Evolutionary conservation across 2,113 vertebrate species (phyloP).

Genomic region (Raja brachyura): DNA sequence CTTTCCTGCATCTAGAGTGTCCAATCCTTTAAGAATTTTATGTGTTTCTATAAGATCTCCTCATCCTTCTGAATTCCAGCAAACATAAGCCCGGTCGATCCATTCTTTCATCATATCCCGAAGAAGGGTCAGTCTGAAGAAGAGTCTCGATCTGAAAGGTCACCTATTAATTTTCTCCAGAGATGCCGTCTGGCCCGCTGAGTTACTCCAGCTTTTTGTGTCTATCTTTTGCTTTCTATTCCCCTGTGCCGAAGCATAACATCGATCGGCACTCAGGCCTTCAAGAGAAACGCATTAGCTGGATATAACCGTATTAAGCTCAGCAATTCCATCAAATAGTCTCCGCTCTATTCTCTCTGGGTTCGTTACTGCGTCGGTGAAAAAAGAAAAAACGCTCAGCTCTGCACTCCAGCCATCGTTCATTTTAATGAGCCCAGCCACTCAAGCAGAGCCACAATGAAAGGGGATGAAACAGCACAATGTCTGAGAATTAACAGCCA

Average conservation of each 20-base stretch:
- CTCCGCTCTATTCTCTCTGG: background rate
- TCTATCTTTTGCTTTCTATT: background rate
- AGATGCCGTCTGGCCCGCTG: too few relatives aligned
- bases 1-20: too few relatives aligned
- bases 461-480: constrained; percentile 11
- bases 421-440: constrained; percentile 28
- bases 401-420: background rate
- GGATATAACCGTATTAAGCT: background rate
- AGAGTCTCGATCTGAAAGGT: too few relatives aligned
- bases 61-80: too few relatives aligned
- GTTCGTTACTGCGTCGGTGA: background rate
- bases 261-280: constrained; percentile 5
- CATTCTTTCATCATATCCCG: too few relatives aligned
- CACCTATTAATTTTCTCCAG: too few relatives aligned
- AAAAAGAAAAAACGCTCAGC: constrained; percentile 22
- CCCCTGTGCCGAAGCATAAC: background rate
- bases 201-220: too few relatives aligned
- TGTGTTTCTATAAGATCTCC: too few relatives aligned
- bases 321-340: background rate
- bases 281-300: background rate
- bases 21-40: too few relatives aligned
- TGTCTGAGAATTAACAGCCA: constrained; percentile 3
- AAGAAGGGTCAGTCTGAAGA: too few relatives aligned
- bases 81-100: too few relatives aligned
- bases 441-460: background rate